Evolutionary conservation across 2,797 vertebrate species (phyloP), one percentile per base, ranked within the genome.

Genomic region (Spondyliosoma cantharus): DNA sequence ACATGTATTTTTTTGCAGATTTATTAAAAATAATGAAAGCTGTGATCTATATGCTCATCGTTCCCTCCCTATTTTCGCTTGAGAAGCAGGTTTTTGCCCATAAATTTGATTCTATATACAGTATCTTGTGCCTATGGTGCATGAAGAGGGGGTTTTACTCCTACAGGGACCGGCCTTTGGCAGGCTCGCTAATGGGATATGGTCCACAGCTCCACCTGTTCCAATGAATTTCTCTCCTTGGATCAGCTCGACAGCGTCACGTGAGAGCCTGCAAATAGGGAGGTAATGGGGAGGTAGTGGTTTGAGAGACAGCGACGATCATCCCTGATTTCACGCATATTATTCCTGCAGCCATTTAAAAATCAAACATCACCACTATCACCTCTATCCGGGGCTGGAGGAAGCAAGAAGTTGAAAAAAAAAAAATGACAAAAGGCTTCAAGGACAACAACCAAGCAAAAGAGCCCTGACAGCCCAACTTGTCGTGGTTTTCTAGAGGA

Each of bases 141-240:
- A 91, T 93, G 90, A 91, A 93, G 82, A 93, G 76, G 82, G 83
- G 86, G 80, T 85, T 87, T 91, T 92, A 71, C 91, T 90, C 81
- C 89, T 90, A 80, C 81, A 87, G 91, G 89, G 90, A 90, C 84
- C 75, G 65, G 91, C 89, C 91, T 89, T 93, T 94, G 92, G 91
- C 92, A 93, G 86, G 53, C 85, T 78, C 74, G 76, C 90, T 93
- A 93, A 93, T 94, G 93, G 91, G 93, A 91, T 90, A 93, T 91
- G 93, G 89, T 93, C 90, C 90, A 92, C 85, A 83, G 89, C 90
- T 88, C 92, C 89, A 93, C 93, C 91, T 93, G 91, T 94, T 94
- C 92, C 90, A 78, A 85, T 91, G 87, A 86, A 89, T 92, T 93
- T 92, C 89, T 87, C 91, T 90, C 83, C 76, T 60, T 83, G 89